Base-by-base conservation (phyloP, 2,888 invertebrate species). In the Gnatocerus cornutus region DNA sequence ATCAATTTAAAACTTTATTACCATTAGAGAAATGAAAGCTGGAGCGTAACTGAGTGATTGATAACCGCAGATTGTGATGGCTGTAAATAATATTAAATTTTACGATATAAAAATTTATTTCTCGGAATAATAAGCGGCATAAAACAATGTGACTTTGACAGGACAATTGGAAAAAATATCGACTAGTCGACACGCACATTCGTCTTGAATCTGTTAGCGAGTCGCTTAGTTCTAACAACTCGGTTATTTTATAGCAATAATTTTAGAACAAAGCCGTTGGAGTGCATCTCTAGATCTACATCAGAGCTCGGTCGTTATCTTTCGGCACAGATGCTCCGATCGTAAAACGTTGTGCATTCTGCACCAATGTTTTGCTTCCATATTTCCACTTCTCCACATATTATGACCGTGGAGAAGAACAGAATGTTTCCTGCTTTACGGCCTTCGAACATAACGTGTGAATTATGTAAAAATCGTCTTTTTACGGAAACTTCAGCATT, bases 1-100 rank as follows among this genome's bases (percentile, higher is more conserved):
- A 75, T 75, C 73, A 74, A 75, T 75, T 75, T 74, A 66, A 69
- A 72, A 73, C 50, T 73, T 71, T 69, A 74, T 74, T 72, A 68
- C 68, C 71, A 68, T 72, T 72, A 74, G 70, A 58, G 69, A 70
- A 69, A 50, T 71, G 58, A 70, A 69, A 66, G 64, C 68, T 69
- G 71, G 64, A 68, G 66, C 74, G 73, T 71, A 73, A 69, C 74
- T 65, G 62, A 56, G 43, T 75, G 75, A 75, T 75, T 75, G 74
- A 74, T 75, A 71, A 68, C 58, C 52, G 62, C 63, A 29, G 14
- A 39, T 29, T 65, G 14, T 50, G 3, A 33, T 50, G 9, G 48
- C 9, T 50, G 48, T 33, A 33, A 33, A 33, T 33, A 33, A 33
- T 21, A 21, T 21, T 21, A 21, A 21, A 21, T 21, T 21, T 21